These are phyloP conservation scores for Ia io DNA, from an alignment of 2,113 vertebrate species.

Conservation along the genomic window DNA sequence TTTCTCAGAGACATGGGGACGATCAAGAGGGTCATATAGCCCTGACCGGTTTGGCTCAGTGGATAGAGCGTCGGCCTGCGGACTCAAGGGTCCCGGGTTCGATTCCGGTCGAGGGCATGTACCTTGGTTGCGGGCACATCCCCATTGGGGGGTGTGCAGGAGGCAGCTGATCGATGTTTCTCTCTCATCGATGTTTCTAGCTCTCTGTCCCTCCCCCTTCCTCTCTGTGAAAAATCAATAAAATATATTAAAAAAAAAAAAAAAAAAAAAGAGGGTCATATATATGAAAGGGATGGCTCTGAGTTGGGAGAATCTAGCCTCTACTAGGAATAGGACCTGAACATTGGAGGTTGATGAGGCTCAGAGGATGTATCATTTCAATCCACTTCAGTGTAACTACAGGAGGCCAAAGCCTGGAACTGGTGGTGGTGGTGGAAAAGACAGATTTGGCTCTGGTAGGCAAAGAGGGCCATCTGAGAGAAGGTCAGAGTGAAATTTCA, in stretches of 20 bases:
- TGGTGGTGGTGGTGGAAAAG: neutral
- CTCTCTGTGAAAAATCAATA: no score
- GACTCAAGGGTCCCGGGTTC: no score
- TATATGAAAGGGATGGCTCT: neutral
- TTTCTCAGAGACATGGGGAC: neutral
- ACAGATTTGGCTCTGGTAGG: neutral
- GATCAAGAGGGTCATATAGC: neutral
- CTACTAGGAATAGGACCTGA: slow-evolving; percentile 1
- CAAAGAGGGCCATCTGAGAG: neutral
- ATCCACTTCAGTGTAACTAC: neutral
- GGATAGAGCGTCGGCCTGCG: no score
- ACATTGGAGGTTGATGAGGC: neutral
- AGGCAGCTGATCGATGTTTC: no score
- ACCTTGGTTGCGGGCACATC: no score
- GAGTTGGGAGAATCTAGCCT: neutral
- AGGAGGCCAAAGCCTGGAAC: neutral
- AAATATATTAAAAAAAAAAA: no score
- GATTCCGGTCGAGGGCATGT: no score
- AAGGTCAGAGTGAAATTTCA: neutral
- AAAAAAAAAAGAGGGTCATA: neutral
- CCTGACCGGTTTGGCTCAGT: no score
- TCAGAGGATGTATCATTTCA: slow-evolving; percentile 4
- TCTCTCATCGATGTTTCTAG: no score
- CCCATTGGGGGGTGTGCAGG: no score
- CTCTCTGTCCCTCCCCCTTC: no score